These are phyloP conservation scores for Jaculus jaculus DNA, from an alignment of 2,113 vertebrate genomes.

Conservation along the genomic window DNA sequence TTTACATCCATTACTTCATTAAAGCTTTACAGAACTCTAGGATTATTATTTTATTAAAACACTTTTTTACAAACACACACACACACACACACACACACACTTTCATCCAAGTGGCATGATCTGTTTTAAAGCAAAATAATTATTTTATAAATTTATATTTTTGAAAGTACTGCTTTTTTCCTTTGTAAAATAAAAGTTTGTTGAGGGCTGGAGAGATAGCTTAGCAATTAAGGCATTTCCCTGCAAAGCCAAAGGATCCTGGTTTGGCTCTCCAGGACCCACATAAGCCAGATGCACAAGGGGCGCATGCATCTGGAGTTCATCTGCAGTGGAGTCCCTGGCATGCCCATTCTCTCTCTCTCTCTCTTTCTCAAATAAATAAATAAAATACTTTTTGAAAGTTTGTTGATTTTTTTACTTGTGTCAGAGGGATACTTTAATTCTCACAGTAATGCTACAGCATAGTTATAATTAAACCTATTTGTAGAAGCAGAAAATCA, in stretches of 20 bases:
- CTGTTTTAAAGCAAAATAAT: neutral
- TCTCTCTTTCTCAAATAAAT: no score
- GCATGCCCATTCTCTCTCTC: no score
- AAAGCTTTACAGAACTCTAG: neutral
- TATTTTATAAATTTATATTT: constrained; percentile 21
- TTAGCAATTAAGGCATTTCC: no score
- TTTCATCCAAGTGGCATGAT: neutral
- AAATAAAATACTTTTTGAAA: no score
- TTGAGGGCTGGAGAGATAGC: no score
- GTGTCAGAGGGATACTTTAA: neutral
- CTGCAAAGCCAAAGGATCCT: no score
- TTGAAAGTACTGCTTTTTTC: neutral
- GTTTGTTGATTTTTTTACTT: neutral
- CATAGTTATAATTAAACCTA: neutral
- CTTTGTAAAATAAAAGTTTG: neutral
- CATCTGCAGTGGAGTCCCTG: no score
- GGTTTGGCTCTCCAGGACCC: no score
- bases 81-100: no score
- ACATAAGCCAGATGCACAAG: no score
- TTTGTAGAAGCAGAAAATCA: constrained; percentile 13
- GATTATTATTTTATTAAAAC: neutral
- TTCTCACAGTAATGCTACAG: neutral
- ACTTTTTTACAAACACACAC: no score
- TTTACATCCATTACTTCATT: neutral
- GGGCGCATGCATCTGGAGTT: no score